Percentiles rank a stretch among this genome's conserved stretches.
These are phyloP conservation scores for Nesometra sesokonis DNA, from an alignment of 35 echinoderm and acorn worm genomes.

Conservation along the genomic window DNA sequence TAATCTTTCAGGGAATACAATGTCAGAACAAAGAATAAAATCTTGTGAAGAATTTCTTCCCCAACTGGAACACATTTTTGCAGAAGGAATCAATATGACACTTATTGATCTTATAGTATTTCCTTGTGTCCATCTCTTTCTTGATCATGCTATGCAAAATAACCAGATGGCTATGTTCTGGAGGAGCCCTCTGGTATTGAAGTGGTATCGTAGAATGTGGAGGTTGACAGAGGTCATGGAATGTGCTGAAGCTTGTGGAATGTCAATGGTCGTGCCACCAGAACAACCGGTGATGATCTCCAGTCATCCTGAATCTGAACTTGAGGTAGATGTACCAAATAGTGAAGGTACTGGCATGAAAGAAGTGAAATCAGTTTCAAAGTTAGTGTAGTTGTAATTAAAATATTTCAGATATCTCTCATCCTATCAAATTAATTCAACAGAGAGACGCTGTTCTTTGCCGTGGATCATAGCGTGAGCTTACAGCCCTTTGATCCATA, in stretches of 20 bases:
- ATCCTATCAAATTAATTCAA: too few species aligned
- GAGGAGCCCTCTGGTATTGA: background rate
- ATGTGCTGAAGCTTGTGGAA: background rate
- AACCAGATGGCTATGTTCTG: background rate
- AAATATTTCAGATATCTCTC: too few species aligned
- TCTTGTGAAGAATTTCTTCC: background rate
- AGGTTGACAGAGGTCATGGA: background rate
- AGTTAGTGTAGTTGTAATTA: background rate
- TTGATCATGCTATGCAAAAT: background rate
- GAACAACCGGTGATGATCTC: background rate
- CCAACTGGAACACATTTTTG: background rate
- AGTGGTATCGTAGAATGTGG: background rate
- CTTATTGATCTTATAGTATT: slow-evolving; percentile 1
- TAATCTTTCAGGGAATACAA: background rate
- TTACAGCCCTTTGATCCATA: too few species aligned
- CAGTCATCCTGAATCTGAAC: background rate
- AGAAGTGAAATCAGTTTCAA: background rate
- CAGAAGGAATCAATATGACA: background rate
- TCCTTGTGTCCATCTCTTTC: background rate
- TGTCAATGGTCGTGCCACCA: background rate
- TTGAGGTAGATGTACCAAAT: background rate
- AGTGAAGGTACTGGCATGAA: background rate
- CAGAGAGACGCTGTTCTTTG: too few species aligned
- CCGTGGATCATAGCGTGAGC: too few species aligned
- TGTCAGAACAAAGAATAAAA: background rate